Evolutionary conservation across 2,113 vertebrate species (phyloP), one percentile per base, ranked within the genome.

Genomic region (Lepus europaeus): DNA sequence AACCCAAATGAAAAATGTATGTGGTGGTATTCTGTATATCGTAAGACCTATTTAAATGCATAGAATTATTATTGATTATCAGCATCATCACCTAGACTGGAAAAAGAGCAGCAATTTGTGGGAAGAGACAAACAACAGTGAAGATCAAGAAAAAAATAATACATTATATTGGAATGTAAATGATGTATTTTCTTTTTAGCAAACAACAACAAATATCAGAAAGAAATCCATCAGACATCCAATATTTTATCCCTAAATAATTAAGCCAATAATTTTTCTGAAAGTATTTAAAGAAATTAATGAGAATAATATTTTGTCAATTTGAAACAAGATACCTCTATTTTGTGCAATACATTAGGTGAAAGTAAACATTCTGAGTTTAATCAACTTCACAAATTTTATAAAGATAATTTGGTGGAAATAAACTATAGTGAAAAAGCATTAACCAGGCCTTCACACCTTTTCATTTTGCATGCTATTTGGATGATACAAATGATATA

Each of bases 271-370:
- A 85, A 88, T 90, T 81, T 83, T 64, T 77, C 20, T 78, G 39
- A 94, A 91, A 45, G 1, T 56, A 91, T 29, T 82, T 77, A n/a
- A 82, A 89, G 5, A 87, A 70, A 89, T 79, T 82, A 83, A 84
- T 39, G 27, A 91, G 70, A 84, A 36, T 51, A 87, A 39, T 88
- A 87, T 87, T 89, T 95, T 64, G 53, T 94, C 77, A 84, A 13
- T 59, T 92, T 29, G n/a, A 91, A 94, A 33, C 23, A 86, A 22
- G 31, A 64, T 20, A 14, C 17, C 53, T 95, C 92, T 90, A 78
- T 92, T 87, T 94, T 94, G 87, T 89, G 25, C 12, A 79, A 94
- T 82, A 5, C 31, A 45, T 8, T 76, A 31, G 82, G 45, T 87
- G 49, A 76, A 93, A 93, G 88, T 76, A n/a, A 96, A 68, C 27